Conservation (phyloP, 1,140 invertebrate species). For the Tetragnatha versicolor region DNA sequence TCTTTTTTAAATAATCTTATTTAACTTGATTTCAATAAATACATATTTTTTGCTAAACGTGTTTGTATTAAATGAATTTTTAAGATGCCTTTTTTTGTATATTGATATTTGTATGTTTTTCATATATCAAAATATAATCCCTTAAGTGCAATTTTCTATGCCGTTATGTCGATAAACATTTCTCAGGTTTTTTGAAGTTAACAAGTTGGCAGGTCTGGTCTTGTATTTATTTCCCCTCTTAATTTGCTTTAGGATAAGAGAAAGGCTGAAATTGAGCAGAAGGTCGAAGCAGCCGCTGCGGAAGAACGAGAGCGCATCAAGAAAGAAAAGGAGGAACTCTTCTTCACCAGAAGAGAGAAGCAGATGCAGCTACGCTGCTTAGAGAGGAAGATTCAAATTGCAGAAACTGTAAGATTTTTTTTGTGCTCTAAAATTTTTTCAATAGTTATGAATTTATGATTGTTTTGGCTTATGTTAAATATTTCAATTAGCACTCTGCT, state of each 20-base stretch:
- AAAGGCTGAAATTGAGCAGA: constrained; percentile 87
- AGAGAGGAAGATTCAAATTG: constrained; percentile 80
- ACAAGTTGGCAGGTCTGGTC: too few relatives aligned
- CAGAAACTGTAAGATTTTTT: constrained; percentile 25
- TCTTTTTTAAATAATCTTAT: too few relatives aligned
- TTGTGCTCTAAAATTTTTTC: neutral
- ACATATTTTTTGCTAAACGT: too few relatives aligned
- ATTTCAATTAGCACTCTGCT: constrained; percentile 71
- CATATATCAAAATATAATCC: too few relatives aligned
- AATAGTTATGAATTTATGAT: neutral
- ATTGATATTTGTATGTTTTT: too few relatives aligned
- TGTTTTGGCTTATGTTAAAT: neutral
- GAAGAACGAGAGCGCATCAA: constrained; percentile 85
- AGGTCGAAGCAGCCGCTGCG: constrained; percentile 88
- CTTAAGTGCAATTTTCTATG: too few relatives aligned
- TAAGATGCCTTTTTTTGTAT: too few relatives aligned
- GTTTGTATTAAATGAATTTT: too few relatives aligned
- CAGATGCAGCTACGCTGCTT: constrained; percentile 86
- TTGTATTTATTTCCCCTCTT: neutral
- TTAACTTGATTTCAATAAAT: too few relatives aligned
- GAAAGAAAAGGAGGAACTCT: constrained; percentile 84
- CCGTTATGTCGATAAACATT: too few relatives aligned
- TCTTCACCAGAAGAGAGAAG: constrained; percentile 83
- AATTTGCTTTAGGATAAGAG: constrained; percentile 68
- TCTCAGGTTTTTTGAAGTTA: too few relatives aligned